These are phyloP conservation scores for Chlorops oryzae DNA, from an alignment of 1,140 invertebrate genomes.

Conservation along the genomic window DNA sequence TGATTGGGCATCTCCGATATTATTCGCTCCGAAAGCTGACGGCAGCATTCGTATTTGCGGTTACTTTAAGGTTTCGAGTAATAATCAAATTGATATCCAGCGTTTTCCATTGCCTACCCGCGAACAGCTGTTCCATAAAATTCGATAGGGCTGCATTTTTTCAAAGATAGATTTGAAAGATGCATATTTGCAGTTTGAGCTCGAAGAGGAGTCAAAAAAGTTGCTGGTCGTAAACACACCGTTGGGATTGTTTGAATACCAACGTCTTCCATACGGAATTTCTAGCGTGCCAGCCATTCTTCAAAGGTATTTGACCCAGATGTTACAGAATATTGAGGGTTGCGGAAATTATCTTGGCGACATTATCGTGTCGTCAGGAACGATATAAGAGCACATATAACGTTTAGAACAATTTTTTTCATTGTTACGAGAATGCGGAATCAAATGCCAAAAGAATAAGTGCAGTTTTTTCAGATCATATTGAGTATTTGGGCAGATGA, in stretches of 20 bases:
- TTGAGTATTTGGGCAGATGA: neutral
- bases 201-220: slow-evolving; percentile 28
- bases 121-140: slow-evolving; percentile 34
- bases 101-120: slow-evolving; percentile 32
- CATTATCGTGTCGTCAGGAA: neutral
- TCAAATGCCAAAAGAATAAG: slow-evolving; percentile 12
- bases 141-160: slow-evolving; percentile 35
- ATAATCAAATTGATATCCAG: slow-evolving; percentile 29
- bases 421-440: slow-evolving; percentile 11
- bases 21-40: slow-evolving; percentile 49
- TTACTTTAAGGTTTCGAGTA: slow-evolving; percentile 48
- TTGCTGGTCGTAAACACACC: slow-evolving; percentile 40
- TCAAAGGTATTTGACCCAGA: slow-evolving; percentile 13
- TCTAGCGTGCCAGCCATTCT: slow-evolving; percentile 20
- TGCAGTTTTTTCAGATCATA: too few species aligned
- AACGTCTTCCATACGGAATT: slow-evolving; percentile 35
- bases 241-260: slow-evolving; percentile 33
- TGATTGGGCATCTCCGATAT: slow-evolving; percentile 35
- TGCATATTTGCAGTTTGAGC: slow-evolving; percentile 43
- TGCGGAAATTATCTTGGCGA: neutral
- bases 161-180: slow-evolving; percentile 39
- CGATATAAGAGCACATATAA: slow-evolving; percentile 1
- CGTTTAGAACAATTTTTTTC: slow-evolving; percentile 1
- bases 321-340: slow-evolving; percentile 1
- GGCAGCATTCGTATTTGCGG: slow-evolving; percentile 44